Percentiles rank a stretch among this genome's conserved stretches.
Conservation (phyloP, 1,140 invertebrate species). For the Araneus ventricosus region DNA sequence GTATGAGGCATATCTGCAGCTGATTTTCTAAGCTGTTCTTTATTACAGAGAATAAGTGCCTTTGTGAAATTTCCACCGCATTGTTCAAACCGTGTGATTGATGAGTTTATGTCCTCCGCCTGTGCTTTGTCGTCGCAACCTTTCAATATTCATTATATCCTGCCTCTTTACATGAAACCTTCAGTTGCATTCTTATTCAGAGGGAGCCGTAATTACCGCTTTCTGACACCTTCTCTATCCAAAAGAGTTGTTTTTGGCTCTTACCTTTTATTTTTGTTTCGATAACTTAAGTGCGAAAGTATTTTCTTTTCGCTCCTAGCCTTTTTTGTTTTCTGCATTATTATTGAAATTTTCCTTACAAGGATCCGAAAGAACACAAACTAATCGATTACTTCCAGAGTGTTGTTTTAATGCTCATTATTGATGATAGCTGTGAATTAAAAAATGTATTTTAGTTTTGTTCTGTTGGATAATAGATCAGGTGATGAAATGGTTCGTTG, state of each 20-base stretch:
- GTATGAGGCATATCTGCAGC: not conserved
- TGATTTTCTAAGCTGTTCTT: slow-evolving; percentile 6
- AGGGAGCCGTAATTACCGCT: slow-evolving; percentile 31
- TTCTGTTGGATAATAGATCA: not conserved
- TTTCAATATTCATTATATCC: slow-evolving; percentile 62
- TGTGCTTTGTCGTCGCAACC: slow-evolving; percentile 34
- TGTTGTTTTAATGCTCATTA: not conserved
- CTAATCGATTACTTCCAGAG: not conserved
- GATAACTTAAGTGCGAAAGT: not conserved
- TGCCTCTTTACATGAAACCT: slow-evolving; percentile 25
- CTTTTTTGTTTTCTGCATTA: not conserved
- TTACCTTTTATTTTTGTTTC: slow-evolving; percentile 75
- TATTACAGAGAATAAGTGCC: not conserved
- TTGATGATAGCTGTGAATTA: not conserved
- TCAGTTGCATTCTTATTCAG: slow-evolving; percentile 20
- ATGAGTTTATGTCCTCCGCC: slow-evolving; percentile 36
- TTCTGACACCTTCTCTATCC: not conserved
- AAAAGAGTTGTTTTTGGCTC: slow-evolving; percentile 47
- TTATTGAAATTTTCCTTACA: not conserved
- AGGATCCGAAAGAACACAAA: not conserved
- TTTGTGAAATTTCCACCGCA: slow-evolving; percentile 28
- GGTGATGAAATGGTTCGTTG: not conserved
- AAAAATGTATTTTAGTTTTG: not conserved
- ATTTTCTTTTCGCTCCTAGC: not conserved
- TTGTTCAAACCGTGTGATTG: slow-evolving; percentile 50